Evolutionary conservation across 2,113 vertebrate species (phyloP).

Genomic region (Gobio gobio): DNA sequence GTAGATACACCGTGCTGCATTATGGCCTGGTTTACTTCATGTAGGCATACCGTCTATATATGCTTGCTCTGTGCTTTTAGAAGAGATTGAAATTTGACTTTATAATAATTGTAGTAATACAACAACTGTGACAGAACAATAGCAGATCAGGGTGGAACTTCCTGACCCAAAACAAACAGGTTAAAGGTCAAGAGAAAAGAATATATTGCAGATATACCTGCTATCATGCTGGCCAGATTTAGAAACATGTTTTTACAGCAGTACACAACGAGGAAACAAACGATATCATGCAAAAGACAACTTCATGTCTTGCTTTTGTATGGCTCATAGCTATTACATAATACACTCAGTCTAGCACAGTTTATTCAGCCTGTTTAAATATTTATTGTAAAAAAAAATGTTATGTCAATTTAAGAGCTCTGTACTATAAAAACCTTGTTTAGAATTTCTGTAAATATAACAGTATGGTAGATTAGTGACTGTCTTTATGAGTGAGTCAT

Average conservation of each 20-base stretch:
- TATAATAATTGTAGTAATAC: slow-evolving; percentile 59
- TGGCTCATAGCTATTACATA: not conserved
- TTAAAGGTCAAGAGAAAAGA: slow-evolving; percentile 67
- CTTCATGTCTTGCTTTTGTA: not conserved
- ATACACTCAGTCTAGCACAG: not conserved
- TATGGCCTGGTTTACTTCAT: slow-evolving; percentile 38
- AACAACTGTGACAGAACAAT: slow-evolving; percentile 71
- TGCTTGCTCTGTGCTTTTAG: slow-evolving; percentile 26
- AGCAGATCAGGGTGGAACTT: slow-evolving; percentile 76
- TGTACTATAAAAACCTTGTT: not conserved
- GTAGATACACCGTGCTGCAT: slow-evolving; percentile 20
- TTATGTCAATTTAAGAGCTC: not conserved
- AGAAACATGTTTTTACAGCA: slow-evolving; percentile 39
- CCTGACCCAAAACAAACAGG: slow-evolving; percentile 72
- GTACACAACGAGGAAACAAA: not conserved
- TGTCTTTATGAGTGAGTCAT: not conserved
- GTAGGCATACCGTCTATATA: slow-evolving; percentile 18
- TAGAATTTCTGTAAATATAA: not conserved
- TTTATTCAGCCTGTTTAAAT: not conserved
- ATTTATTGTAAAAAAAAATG: not conserved
- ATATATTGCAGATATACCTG: slow-evolving; percentile 54
- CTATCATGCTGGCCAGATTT: slow-evolving; percentile 36
- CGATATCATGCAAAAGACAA: not conserved
- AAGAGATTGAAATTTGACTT: slow-evolving; percentile 47
- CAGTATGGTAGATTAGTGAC: not conserved